Evolutionary conservation across 92 coral and sea anemone species (phyloP).

Genomic region (Metridium senile): DNA sequence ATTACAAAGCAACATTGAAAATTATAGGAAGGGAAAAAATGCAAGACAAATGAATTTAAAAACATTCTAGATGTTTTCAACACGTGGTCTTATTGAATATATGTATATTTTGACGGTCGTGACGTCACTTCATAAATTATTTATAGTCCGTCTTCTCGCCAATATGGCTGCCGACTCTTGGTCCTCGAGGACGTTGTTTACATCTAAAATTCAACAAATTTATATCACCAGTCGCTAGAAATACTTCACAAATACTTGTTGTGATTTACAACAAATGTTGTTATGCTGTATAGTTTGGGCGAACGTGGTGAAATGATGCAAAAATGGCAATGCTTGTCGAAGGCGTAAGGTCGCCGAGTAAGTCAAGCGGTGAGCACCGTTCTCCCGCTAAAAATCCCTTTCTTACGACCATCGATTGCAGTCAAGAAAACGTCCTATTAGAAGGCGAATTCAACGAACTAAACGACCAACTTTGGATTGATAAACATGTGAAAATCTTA

Average conservation of each 20-base stretch:
- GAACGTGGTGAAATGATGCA: conserved; percentile 4
- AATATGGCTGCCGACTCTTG: conserved; percentile 32
- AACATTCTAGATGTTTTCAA: neutral
- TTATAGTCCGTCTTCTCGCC: conserved; percentile 15
- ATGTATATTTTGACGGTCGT: conserved; percentile 24
- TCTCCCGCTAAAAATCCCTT: conserved; percentile 21
- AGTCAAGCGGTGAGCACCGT: neutral
- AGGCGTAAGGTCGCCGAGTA: conserved; percentile 20
- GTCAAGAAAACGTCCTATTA: conserved; percentile 66
- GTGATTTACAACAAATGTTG: neutral
- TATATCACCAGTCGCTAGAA: neutral
- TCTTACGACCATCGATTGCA: conserved; percentile 7
- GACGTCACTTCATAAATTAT: conserved; percentile 52
- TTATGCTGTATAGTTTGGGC: conserved; percentile 17
- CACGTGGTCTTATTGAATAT: neutral
- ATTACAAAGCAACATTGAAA: too few species aligned
- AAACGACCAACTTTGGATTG: conserved; percentile 67
- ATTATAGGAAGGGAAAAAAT: too few species aligned
- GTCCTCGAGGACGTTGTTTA: conserved; percentile 7
- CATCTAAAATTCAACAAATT: neutral
- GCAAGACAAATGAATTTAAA: too few species aligned
- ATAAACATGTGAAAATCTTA: conserved; percentile 78
- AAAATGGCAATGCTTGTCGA: conserved; percentile 15
- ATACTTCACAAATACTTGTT: neutral
- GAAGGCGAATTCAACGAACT: conserved; percentile 91